Percentiles rank a stretch among this genome's conserved stretches.
Conservation (phyloP, 2,888 invertebrate species). For the Mayetiola destructor region DNA sequence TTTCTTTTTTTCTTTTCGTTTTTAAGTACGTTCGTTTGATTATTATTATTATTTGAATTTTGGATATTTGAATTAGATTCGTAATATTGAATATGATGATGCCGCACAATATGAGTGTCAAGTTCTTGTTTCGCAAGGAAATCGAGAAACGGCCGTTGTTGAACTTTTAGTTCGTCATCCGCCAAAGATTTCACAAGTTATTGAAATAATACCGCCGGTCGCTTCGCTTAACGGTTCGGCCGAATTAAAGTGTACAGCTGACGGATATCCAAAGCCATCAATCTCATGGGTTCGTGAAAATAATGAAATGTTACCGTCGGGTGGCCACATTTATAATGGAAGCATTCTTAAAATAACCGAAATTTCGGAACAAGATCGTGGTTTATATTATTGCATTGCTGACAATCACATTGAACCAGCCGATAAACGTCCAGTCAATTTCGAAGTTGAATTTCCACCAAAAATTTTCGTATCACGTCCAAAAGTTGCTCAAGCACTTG, state of each 20-base stretch:
- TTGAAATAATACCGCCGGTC: conserved; percentile 25
- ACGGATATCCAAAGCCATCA: conserved; percentile 62
- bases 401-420: conserved; percentile 31
- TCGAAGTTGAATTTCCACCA: conserved; percentile 34
- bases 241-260: conserved; percentile 51
- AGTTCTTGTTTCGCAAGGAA: conserved; percentile 29
- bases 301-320: conserved; percentile 37
- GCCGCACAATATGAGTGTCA: conserved; percentile 34
- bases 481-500: conserved; percentile 30
- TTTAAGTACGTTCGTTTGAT: not conserved
- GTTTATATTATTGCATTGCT: conserved; percentile 32
- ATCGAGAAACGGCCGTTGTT: conserved; percentile 27
- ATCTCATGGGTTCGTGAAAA: conserved; percentile 52
- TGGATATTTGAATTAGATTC: conserved; percentile 16
- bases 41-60: too few relatives aligned
- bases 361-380: conserved; percentile 31
- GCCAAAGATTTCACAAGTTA: conserved; percentile 27
- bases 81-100: conserved; percentile 28
- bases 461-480: conserved; percentile 30
- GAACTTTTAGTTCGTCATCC: conserved; percentile 30
- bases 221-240: conserved; percentile 29
- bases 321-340: conserved; percentile 27
- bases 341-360: conserved; percentile 27
- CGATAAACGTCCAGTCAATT: conserved; percentile 27
- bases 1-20: too few relatives aligned